Evolutionary conservation across 1,140 invertebrate genomes (phyloP).

Genomic region (Ylistrum balloti): DNA sequence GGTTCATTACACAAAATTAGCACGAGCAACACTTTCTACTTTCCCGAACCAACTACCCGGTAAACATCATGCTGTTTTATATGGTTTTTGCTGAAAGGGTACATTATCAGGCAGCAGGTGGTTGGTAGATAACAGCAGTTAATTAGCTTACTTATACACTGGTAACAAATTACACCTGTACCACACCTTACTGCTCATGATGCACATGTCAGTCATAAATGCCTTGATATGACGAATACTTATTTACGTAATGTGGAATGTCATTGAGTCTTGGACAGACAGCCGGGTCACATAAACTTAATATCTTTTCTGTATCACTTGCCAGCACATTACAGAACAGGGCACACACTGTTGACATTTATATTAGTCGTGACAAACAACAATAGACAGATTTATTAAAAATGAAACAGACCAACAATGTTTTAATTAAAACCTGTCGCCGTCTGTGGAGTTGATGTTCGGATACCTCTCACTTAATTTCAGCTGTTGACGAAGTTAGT

Average conservation of each 20-base stretch:
- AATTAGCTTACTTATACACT: neutral
- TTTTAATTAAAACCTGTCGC: neutral
- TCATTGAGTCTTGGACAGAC: neutral
- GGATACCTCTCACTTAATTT: neutral
- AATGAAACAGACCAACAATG: neutral
- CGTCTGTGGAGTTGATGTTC: neutral
- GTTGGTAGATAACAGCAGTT: neutral
- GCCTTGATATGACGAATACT: neutral
- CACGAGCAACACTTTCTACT: neutral
- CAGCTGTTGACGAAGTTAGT: neutral
- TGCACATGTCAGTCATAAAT: constrained; percentile 11
- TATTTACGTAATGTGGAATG: constrained; percentile 8
- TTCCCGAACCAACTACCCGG: neutral
- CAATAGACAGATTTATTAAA: neutral
- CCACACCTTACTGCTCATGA: neutral
- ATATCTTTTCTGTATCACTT: neutral
- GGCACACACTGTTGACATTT: neutral
- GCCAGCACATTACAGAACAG: neutral
- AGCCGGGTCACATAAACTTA: neutral
- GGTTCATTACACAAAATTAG: neutral
- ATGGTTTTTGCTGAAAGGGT: neutral
- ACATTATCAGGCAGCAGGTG: neutral
- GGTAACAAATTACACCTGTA: neutral
- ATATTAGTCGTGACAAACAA: neutral
- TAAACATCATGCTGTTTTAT: neutral